Conservation (phyloP, 2,888 invertebrate species). For the Bembecia ichneumoniformis region DNA sequence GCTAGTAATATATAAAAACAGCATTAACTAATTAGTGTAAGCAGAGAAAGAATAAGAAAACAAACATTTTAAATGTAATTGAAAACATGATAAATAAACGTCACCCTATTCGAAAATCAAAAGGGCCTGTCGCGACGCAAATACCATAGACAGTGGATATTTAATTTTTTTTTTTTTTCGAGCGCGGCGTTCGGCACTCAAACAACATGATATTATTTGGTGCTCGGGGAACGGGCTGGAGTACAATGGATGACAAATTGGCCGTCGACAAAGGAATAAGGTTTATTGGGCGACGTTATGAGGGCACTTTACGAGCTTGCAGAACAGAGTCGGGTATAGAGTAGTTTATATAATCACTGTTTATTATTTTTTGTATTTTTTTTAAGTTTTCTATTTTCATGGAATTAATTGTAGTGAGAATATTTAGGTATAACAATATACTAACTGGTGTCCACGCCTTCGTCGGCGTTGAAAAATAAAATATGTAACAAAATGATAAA, state of each 20-base stretch:
- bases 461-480: too few relatives aligned
- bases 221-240: constrained; percentile 12
- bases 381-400: too few relatives aligned
- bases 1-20: too few relatives aligned
- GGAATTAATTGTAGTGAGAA: too few relatives aligned
- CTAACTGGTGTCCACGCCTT: too few relatives aligned
- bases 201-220: constrained; percentile 32
- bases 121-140: constrained; percentile 5
- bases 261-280: constrained; percentile 58
- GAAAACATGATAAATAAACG: neutral
- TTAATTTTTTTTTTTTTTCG: constrained; percentile 58
- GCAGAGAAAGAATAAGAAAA: too few relatives aligned
- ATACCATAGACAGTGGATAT: constrained; percentile 36
- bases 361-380: neutral
- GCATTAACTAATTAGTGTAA: too few relatives aligned
- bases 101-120: neutral
- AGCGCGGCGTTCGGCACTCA: constrained; percentile 52
- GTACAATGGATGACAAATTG: constrained; percentile 67
- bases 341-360: constrained; percentile 7
- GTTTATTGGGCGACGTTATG: constrained; percentile 66
- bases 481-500: too few relatives aligned
- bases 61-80: neutral
- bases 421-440: too few relatives aligned
- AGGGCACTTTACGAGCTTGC: constrained; percentile 53
- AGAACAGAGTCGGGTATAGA: constrained; percentile 18